Evolutionary conservation across 2,888 invertebrate species (phyloP).

Genomic region (Thecocarcelia acutangulata): DNA sequence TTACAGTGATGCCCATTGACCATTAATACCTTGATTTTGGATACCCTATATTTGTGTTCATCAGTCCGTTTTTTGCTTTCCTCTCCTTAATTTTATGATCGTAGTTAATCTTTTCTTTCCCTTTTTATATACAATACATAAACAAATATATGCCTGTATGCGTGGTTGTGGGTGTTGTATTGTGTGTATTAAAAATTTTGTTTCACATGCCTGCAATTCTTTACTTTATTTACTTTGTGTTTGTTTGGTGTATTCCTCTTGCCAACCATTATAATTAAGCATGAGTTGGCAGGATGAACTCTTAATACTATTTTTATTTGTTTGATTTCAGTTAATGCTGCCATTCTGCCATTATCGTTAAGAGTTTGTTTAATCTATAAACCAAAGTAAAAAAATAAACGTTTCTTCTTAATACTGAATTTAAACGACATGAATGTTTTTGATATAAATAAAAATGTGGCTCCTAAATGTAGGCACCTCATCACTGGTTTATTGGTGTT

Average conservation of each 20-base stretch:
- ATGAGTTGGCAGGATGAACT: constrained; percentile 14
- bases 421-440: too few relatives aligned
- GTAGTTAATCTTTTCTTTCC: background rate
- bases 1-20: too few relatives aligned
- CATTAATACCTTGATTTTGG: too few relatives aligned
- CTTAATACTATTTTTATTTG: background rate
- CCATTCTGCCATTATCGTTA: background rate
- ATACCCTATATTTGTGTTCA: too few relatives aligned
- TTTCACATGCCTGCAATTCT: too few relatives aligned
- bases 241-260: background rate
- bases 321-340: constrained; percentile 4
- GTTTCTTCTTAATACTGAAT: too few relatives aligned
- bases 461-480: background rate
- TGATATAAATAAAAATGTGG: too few relatives aligned
- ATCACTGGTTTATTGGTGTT: background rate
- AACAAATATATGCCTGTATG: too few relatives aligned
- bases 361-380: constrained; percentile 7
- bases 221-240: constrained; percentile 4
- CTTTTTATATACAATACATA: too few relatives aligned
- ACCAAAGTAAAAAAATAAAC: constrained; percentile 4
- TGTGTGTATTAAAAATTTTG: too few relatives aligned
- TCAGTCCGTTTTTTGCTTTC: background rate
- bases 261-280: constrained; percentile 12
- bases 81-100: too few relatives aligned
- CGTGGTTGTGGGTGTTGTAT: too few relatives aligned